Evolutionary conservation across 2,113 vertebrate genomes (phyloP).

Genomic region (Camelus bactrianus): DNA sequence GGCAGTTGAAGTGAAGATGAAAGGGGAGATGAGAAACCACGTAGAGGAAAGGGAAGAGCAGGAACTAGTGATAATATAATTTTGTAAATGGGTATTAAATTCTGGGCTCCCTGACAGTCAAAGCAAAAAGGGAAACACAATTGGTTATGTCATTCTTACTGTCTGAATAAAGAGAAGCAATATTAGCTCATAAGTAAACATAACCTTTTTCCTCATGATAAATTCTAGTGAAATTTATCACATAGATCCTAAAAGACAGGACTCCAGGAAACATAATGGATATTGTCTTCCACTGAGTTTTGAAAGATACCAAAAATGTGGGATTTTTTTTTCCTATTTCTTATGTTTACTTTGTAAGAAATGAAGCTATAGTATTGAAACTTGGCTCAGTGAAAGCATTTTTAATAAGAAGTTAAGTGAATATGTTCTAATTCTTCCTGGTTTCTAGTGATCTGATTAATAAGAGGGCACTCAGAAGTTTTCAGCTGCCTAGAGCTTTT

Average conservation of each 20-base stretch:
- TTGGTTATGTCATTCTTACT: constrained; percentile 27
- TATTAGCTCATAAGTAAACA: constrained; percentile 58
- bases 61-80: constrained; percentile 50
- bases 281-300: background rate
- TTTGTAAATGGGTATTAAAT: constrained; percentile 58
- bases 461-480: background rate
- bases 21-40: background rate
- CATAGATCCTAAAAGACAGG: background rate
- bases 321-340: background rate
- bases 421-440: background rate
- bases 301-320: background rate
- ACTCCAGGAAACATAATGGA: background rate
- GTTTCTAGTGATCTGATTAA: constrained; percentile 2
- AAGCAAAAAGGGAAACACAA: constrained; percentile 64
- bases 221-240: constrained; percentile 58
- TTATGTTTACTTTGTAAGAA: background rate
- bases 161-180: constrained; percentile 13
- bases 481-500: background rate
- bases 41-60: constrained; percentile 35
- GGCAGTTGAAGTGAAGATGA: constrained; percentile 11
- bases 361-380: background rate
- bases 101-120: constrained; percentile 56
- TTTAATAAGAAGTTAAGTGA: constrained; percentile 6
- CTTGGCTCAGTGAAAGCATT: background rate
- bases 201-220: constrained; percentile 3